These are phyloP conservation scores for Drosophila nigrodunni DNA, from an alignment of 1,140 invertebrate genomes.

Conservation along the genomic window DNA sequence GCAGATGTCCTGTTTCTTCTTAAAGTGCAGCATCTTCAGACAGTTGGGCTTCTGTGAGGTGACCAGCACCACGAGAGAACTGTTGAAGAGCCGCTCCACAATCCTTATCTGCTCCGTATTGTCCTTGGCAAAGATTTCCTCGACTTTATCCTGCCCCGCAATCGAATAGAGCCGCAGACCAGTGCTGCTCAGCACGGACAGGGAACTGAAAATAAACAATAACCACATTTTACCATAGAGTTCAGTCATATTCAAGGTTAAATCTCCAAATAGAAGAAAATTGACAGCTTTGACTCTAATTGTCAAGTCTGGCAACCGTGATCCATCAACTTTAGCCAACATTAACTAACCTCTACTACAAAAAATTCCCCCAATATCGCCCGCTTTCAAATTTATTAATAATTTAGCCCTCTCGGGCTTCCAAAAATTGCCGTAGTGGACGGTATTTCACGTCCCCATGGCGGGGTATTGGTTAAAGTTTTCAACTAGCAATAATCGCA, in stretches of 20 bases:
- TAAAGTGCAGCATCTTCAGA: slow-evolving; percentile 96
- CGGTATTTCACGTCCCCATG: slow-evolving; percentile 95
- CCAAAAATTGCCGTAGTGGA: slow-evolving; percentile 95
- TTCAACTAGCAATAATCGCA: slow-evolving; percentile 85
- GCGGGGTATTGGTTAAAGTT: slow-evolving; percentile 95
- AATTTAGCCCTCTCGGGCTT: slow-evolving; percentile 86
- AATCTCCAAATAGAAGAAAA: no score
- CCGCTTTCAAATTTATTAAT: slow-evolving; percentile 40
- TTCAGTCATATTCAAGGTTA: no score
- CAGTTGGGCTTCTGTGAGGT: slow-evolving; percentile 80
- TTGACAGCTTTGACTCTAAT: no score
- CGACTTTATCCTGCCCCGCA: slow-evolving; percentile 72
- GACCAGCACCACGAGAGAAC: slow-evolving; percentile 82
- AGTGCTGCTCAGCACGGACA: slow-evolving; percentile 69
- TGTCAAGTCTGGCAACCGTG: no score
- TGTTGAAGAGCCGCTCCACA: slow-evolving; percentile 83
- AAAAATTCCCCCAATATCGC: background rate
- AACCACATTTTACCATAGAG: background rate
- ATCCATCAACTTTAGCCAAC: no score
- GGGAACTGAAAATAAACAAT: slow-evolving; percentile 52
- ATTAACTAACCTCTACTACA: no score
- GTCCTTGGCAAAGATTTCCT: slow-evolving; percentile 83
- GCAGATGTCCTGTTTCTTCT: slow-evolving; percentile 99
- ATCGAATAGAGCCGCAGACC: slow-evolving; percentile 78
- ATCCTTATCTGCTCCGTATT: slow-evolving; percentile 80